A percentile compares a stretch with the other conserved stretches of the same genome.
These are phyloP conservation scores for Serilophus lunatus DNA, from an alignment of 2,113 vertebrate species.

Conservation along the genomic window DNA sequence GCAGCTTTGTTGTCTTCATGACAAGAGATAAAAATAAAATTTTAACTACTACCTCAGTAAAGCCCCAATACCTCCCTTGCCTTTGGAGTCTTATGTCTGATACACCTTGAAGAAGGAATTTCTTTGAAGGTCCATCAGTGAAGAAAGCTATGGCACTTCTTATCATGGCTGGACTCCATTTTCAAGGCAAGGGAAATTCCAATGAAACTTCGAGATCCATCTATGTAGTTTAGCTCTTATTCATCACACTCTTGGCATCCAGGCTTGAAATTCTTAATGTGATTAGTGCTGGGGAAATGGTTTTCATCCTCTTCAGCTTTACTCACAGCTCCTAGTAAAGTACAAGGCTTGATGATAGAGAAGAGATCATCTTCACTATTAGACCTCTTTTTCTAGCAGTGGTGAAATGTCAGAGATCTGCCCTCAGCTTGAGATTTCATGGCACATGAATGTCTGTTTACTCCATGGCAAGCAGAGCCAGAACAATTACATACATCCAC, in stretches of 20 bases:
- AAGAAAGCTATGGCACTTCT: not conserved
- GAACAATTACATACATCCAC: not conserved
- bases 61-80: not conserved
- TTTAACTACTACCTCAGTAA: not conserved
- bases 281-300: not conserved
- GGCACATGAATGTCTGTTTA: not conserved
- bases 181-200: constrained; percentile 25
- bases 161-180: not conserved
- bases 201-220: not conserved
- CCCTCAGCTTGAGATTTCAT: not conserved
- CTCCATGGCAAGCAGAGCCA: not conserved
- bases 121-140: constrained; percentile 4
- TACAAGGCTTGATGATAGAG: fast-evolving
- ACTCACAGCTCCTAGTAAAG: not conserved
- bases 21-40: not conserved
- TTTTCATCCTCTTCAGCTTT: not conserved
- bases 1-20: not conserved
- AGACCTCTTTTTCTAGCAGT: not conserved
- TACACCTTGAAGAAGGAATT: not conserved
- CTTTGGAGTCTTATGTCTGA: not conserved
- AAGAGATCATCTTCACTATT: not conserved
- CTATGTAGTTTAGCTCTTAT: constrained; percentile 23
- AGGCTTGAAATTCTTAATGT: constrained; percentile 9
- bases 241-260: constrained; percentile 20
- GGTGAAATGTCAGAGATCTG: not conserved